Percentiles rank a stretch among this genome's conserved stretches.
Conservation (phyloP, 2,797 vertebrate species). For the Coreius guichenoti region DNA sequence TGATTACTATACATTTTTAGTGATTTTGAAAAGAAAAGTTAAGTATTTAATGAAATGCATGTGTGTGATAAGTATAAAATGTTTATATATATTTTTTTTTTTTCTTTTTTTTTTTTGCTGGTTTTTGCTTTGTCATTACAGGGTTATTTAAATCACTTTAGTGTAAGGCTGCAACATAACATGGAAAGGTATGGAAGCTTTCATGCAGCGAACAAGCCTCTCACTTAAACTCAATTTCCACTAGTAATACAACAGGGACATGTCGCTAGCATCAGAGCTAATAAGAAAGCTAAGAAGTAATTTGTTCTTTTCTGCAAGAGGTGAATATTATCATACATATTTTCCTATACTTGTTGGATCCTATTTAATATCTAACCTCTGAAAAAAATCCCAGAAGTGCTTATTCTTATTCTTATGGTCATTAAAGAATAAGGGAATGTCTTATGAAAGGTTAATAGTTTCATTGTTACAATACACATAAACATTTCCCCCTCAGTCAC, state of each 20-base stretch:
- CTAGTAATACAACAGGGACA: neutral
- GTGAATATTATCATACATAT: neutral
- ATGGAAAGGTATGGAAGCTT: neutral
- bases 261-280: neutral
- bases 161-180: neutral
- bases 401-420: neutral
- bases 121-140: too few relatives aligned
- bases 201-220: neutral
- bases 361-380: conserved; percentile 8
- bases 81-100: too few relatives aligned
- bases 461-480: neutral
- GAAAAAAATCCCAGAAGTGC: neutral
- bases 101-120: too few relatives aligned
- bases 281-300: conserved; percentile 3
- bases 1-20: too few relatives aligned
- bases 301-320: conserved; percentile 19
- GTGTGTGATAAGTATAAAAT: too few relatives aligned
- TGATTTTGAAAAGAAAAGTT: too few relatives aligned
- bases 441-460: neutral
- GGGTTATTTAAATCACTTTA: neutral
- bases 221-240: conserved; percentile 9
- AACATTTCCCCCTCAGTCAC: neutral
- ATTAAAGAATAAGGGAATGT: neutral
- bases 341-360: neutral
- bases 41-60: too few relatives aligned